A percentile compares a stretch with the other conserved stretches of the same genome.
phyloP scores from a whole-genome alignment of 2,888 invertebrate species.

The Coenonympha glycerion region DNA sequence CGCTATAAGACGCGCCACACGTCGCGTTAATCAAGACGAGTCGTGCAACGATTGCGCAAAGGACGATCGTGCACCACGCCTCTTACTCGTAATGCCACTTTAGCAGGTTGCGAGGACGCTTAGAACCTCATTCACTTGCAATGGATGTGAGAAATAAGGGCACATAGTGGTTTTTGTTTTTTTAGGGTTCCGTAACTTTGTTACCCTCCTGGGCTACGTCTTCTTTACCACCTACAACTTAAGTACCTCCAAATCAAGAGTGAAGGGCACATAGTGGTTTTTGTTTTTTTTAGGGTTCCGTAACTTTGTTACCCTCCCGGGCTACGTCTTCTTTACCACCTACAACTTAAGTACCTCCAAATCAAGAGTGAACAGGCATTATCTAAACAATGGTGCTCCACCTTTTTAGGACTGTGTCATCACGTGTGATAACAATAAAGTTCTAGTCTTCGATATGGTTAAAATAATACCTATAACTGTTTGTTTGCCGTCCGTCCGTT shows the following conservation, averaged over 20 bases:
- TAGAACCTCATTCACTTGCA: background rate
- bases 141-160: background rate
- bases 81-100: slow-evolving; percentile 16
- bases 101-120: slow-evolving; percentile 6
- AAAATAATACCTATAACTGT: too few relatives aligned
- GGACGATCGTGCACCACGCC: slow-evolving; percentile 28
- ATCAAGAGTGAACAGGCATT: too few relatives aligned
- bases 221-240: too few relatives aligned
- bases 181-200: background rate
- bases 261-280: background rate
- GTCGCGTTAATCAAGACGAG: slow-evolving; percentile 11
- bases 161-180: background rate
- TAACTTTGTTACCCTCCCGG: background rate
- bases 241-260: too few relatives aligned
- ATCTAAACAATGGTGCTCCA: too few relatives aligned
- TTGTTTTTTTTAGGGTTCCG: background rate
- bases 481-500: too few relatives aligned
- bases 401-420: too few relatives aligned
- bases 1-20: slow-evolving; percentile 11
- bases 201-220: too few relatives aligned
- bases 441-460: too few relatives aligned
- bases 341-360: too few relatives aligned
- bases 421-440: too few relatives aligned
- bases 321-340: too few relatives aligned
- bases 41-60: slow-evolving; percentile 19